Percentiles rank a stretch among this genome's conserved stretches.
phyloP scores from a whole-genome alignment of 2,113 vertebrate genomes.

The Brachypodius melanocephalos region DNA sequence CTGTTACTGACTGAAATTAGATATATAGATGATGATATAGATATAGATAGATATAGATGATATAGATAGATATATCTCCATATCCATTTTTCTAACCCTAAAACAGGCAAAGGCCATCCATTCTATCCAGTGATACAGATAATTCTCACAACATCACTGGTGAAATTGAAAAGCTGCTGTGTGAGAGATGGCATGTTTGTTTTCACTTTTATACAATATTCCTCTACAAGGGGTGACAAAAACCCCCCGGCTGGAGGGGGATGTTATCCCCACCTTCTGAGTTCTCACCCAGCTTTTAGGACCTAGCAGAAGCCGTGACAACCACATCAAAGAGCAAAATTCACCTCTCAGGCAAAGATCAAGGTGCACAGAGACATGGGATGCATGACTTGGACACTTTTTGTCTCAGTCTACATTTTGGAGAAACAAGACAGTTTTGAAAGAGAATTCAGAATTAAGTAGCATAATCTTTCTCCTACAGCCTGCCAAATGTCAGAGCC shows the following conservation, averaged over 20 bases:
- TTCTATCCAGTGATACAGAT: neutral
- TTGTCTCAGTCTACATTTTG: neutral
- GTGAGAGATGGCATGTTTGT: neutral
- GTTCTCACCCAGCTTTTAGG: neutral
- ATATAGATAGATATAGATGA: no score
- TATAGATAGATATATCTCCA: no score
- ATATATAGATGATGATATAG: no score
- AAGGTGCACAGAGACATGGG: neutral
- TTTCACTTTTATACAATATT: neutral
- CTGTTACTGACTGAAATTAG: neutral
- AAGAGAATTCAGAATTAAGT: slow-evolving; percentile 16
- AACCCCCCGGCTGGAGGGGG: neutral
- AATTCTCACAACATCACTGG: neutral
- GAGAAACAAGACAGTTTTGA: neutral
- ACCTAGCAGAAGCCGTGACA: neutral
- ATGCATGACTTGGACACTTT: neutral
- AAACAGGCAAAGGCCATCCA: neutral
- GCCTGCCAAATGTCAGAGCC: neutral
- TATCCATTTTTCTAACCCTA: neutral
- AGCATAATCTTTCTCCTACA: neutral
- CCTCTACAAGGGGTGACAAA: neutral
- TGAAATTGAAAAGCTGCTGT: neutral
- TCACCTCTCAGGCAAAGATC: neutral
- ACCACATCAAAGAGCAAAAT: neutral
- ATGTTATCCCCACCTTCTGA: neutral